Base-by-base conservation (phyloP, 1,140 invertebrate species). In the Tetramorium parvispinum region DNA sequence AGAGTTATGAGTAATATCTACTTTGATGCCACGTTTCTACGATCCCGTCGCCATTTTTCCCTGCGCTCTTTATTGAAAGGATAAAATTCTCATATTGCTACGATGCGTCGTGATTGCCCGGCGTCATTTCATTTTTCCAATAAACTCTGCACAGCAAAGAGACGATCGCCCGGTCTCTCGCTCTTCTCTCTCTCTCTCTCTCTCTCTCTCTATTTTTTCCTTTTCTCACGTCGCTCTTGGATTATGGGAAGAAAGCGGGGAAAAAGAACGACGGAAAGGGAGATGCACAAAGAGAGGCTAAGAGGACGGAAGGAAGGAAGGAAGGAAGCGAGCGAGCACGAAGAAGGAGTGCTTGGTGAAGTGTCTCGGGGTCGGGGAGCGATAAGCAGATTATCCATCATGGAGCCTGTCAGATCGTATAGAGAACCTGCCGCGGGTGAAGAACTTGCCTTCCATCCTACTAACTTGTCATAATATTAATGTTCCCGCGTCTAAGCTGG, bases 51-150 rank as follows among this genome's bases (percentile, higher is more conserved):
- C 68, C 68, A 73, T 75, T 49, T 73, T 75, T 59, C 53, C 46
- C 43, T 5, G 66, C 46, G 13, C 66, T 65, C 79, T 79, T 89
- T 89, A 89, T 89, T 87, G 88, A 89, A 89, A 89, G 88, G 88
- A 89, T 89, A 83, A 89, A 89, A 83, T 89, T 55, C 85, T 89
- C 88, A 89, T 89, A 89, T 89, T 85, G 87, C 55, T 83, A 88
- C 88, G 88, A 89, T 89, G 88, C 78, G 88, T 89, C 88, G 85
- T 87, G 88, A 90, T 89, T 90, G 88, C 85, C 37, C 57, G 73
- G 76, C 88, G 88, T 89, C 85, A 85, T 90, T 89, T 90, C 88
- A 87, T 87, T 90, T 87, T 89, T 89, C 85, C 88, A 89, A 89
- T 89, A 89, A 83, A 89, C 71, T 85, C 85, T 53, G 55, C 75